Evolutionary conservation across 2,797 vertebrate genomes (phyloP).

Genomic region (Lagorchestes hirsutus): DNA sequence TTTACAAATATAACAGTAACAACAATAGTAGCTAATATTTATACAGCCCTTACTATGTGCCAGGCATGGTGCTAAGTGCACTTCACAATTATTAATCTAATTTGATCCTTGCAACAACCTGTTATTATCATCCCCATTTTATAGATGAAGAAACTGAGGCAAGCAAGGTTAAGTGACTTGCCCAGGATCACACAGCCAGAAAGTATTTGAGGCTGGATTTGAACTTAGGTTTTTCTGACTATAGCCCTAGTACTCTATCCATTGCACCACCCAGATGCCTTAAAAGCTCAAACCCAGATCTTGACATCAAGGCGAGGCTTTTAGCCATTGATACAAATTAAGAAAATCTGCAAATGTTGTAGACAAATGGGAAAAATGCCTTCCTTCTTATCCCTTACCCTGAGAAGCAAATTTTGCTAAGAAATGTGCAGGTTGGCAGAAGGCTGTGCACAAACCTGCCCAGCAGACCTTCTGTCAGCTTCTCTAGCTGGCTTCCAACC

Average conservation of each 20-base stretch:
- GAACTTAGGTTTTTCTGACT: not conserved
- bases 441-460: not conserved
- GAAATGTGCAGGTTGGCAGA: not conserved
- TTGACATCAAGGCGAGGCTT: not conserved
- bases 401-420: not conserved
- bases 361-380: conserved; percentile 13
- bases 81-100: not conserved
- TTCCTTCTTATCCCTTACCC: not conserved
- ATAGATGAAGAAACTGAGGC: not conserved
- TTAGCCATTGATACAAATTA: conserved; percentile 9
- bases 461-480: not conserved
- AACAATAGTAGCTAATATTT: not conserved
- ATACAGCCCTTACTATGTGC: not conserved
- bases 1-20: not conserved
- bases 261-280: not conserved
- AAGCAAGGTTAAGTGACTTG: not conserved
- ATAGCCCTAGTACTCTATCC: not conserved
- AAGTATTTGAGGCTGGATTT: not conserved
- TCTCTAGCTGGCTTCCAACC: not conserved
- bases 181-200: not conserved
- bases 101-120: not conserved
- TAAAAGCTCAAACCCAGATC: not conserved
- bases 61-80: not conserved
- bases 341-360: not conserved
- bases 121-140: not conserved